Evolutionary conservation across 2,888 invertebrate genomes (phyloP), one percentile per base, ranked within the genome.

Genomic region (Nomada ferruginata): DNA sequence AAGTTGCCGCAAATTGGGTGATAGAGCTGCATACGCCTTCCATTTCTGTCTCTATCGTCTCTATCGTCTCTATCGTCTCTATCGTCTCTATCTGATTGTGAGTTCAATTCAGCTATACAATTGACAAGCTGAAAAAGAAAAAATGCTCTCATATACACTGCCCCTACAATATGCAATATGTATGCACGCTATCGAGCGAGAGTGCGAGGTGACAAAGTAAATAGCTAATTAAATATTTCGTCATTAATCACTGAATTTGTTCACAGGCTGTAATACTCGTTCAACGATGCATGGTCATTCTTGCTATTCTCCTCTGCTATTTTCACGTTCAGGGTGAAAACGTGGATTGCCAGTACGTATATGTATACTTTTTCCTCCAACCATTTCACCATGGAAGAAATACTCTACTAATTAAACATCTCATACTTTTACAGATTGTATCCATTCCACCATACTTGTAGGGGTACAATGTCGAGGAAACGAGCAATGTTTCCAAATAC

Each of bases 311-410:
- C 15, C 66, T 85, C 5, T 90, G 88, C 60, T 89, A 83, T 47
- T 79, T 85, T 23, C 82, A 84, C 1, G 83, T 82, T n/a, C 79
- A 65, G 13, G 75, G 78, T 10, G 72, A 64, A 47, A 68, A 47
- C 9, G 76, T 81, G 10, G 64, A 90, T 42, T 89, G 89, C 87
- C 89, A 87, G 89, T 90, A 70, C 76, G 89, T 89, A 70, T 52
- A 59, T 11, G 18, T 9, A 15, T 63, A 52, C 18, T n/a, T 47
- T 59, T 50, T 59, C 18, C 7, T 23, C 9, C 0, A 4, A 7
- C 20, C 15, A 13, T 9, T 23, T 55, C 13, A 15, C 3, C 2
- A 18, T 2, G n/a, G 9, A 26, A 36, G 3, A 52, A 20, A 23
- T 18, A 20, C 36, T 36, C 36, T 5, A 13, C 0, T 61, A 60